phyloP scores from a whole-genome alignment of 2,888 invertebrate genomes.

The Gonocerus acuteangulatus region DNA sequence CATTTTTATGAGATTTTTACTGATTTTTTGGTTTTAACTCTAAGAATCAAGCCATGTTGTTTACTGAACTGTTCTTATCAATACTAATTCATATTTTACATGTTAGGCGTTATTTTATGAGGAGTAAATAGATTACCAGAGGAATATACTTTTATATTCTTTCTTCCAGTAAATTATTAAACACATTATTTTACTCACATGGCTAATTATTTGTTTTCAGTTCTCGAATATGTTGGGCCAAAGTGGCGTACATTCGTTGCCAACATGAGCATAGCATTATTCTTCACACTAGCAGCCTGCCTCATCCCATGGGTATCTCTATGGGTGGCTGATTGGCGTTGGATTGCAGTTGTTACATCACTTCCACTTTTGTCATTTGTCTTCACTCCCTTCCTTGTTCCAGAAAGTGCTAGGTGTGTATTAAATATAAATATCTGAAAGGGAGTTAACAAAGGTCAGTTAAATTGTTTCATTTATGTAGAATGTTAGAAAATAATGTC shows the following conservation, averaged over 20 bases:
- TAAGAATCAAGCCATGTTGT: no score
- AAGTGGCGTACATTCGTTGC: slow-evolving; percentile 85
- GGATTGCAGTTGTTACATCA: slow-evolving; percentile 70
- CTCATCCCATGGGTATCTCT: slow-evolving; percentile 78
- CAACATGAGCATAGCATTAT: slow-evolving; percentile 82
- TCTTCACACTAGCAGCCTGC: slow-evolving; percentile 75
- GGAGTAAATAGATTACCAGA: no score
- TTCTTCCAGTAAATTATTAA: no score
- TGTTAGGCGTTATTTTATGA: no score
- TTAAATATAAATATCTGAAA: no score
- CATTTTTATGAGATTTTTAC: no score
- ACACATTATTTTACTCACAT: neutral
- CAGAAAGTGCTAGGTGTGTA: slow-evolving; percentile 70
- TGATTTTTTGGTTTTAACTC: no score
- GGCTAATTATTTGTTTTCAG: slow-evolving; percentile 45
- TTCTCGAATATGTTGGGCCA: slow-evolving; percentile 80
- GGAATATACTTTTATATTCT: no score
- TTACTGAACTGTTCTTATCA: no score
- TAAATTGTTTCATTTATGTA: neutral
- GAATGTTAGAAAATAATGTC: no score
- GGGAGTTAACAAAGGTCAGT: neutral
- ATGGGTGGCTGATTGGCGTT: slow-evolving; percentile 69
- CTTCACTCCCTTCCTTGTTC: slow-evolving; percentile 67
- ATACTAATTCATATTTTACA: no score
- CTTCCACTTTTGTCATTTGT: slow-evolving; percentile 63